Percentiles rank a stretch among this genome's conserved stretches.
Conservation (phyloP, 2,113 vertebrate species). For the Rhabdomys dilectus region DNA sequence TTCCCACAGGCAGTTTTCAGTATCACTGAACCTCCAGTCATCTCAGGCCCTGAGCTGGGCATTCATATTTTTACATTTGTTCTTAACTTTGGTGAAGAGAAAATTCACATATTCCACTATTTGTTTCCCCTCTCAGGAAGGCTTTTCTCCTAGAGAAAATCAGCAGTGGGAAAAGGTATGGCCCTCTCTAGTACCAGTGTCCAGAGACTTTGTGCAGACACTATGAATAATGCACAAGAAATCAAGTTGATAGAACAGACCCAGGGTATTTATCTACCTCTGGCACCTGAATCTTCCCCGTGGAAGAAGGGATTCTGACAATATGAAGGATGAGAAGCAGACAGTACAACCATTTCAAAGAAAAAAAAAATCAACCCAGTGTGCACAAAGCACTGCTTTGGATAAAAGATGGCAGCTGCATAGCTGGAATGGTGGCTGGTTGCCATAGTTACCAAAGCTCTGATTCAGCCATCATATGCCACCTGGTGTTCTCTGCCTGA, state of each 20-base stretch:
- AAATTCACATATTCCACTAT: not conserved
- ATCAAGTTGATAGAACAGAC: slow-evolving; percentile 22
- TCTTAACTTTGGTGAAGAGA: slow-evolving; percentile 42
- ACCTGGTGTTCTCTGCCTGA: slow-evolving; percentile 79
- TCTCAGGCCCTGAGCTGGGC: not conserved
- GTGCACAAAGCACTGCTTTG: slow-evolving; percentile 78
- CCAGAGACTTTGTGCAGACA: slow-evolving; percentile 29
- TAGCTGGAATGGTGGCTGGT: slow-evolving; percentile 78
- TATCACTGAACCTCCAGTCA: not conserved
- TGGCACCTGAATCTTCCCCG: slow-evolving; percentile 46
- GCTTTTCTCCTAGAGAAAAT: slow-evolving; percentile 65
- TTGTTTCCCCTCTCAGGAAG: not conserved
- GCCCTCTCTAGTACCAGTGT: slow-evolving; percentile 47
- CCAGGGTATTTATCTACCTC: slow-evolving; percentile 35
- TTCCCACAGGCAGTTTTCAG: not conserved
- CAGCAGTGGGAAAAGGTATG: slow-evolving; percentile 44
- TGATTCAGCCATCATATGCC: slow-evolving; percentile 76
- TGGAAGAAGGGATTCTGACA: slow-evolving; percentile 18
- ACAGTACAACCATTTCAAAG: slow-evolving; percentile 71
- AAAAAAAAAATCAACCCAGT: not conserved
- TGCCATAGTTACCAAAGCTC: slow-evolving; percentile 78
- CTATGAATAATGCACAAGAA: slow-evolving; percentile 33
- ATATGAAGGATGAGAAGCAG: slow-evolving; percentile 54
- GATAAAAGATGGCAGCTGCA: slow-evolving; percentile 83
- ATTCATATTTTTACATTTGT: slow-evolving; percentile 4